A percentile compares a stretch with the other conserved stretches of the same genome.
These are phyloP conservation scores for Drosophila falleni DNA, from an alignment of 2,888 invertebrate species.

Conservation along the genomic window DNA sequence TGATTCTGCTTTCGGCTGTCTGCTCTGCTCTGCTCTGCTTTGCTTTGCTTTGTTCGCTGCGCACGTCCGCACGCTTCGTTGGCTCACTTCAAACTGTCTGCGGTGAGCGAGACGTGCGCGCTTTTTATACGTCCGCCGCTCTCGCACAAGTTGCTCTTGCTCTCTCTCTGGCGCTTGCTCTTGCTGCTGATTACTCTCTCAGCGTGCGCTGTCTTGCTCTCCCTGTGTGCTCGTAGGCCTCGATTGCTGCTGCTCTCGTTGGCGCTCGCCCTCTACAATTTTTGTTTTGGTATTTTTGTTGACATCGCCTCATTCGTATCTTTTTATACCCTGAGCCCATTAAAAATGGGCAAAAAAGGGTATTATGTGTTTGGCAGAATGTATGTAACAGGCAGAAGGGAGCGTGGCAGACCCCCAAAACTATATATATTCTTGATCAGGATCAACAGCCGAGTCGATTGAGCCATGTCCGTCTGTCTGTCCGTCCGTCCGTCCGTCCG, in stretches of 20 bases:
- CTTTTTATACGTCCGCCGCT: constrained; percentile 67
- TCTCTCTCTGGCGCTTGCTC: constrained; percentile 21
- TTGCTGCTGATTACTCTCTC: constrained; percentile 25
- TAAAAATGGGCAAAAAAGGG: too few relatives aligned
- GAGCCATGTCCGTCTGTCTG: too few relatives aligned
- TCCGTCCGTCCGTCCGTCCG: too few relatives aligned
- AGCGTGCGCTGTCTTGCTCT: constrained; percentile 12
- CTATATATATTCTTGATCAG: too few relatives aligned
- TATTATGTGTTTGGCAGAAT: too few relatives aligned
- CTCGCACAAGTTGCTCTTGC: constrained; percentile 30
- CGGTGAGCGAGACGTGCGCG: constrained; percentile 36
- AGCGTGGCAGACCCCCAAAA: too few relatives aligned
- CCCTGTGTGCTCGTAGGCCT: constrained; percentile 11
- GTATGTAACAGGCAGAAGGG: too few relatives aligned
- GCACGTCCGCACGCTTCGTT: constrained; percentile 45
- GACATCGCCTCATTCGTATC: constrained; percentile 84
- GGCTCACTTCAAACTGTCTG: constrained; percentile 61
- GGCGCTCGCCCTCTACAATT: constrained; percentile 35
- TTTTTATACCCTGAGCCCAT: too few relatives aligned
- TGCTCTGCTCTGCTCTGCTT: constrained; percentile 1
- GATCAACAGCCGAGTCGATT: too few relatives aligned
- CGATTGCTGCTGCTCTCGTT: constrained; percentile 23
- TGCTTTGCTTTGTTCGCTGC: constrained; percentile 13
- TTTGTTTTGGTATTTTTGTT: constrained; percentile 84
- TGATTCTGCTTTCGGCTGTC: constrained; percentile 25